Base-by-base conservation (phyloP, 2,113 vertebrate genomes). In the Balaeniceps rex region DNA sequence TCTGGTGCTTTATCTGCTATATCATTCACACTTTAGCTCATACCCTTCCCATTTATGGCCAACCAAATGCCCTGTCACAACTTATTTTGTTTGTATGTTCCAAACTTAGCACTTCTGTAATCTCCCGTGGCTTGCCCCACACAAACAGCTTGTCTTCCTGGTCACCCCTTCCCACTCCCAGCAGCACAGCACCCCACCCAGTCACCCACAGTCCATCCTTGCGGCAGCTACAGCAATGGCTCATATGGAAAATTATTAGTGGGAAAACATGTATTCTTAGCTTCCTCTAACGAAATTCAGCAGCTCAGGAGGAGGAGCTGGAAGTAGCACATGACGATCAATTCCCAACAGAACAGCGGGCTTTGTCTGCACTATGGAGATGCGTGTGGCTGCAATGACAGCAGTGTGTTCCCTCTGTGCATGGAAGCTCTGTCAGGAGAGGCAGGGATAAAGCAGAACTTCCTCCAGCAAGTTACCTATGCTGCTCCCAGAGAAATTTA, bases 31-130 rank as follows among this genome's bases (percentile, higher is more conserved):
- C 33, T 47, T 42, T 2, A 18, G 29, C 70, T 25, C 46, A 13
- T 29, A 38, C 23, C 85, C 40, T 74, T 54, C 36, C 54, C 19
- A 24, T 19, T n/a, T 23, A 38, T 1, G 34, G 71, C 34, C 87
- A 86, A 23, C 18, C n/a, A 36, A 66, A 44, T 0, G 17, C 29
- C 26, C 54, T 10, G 2, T 4, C 38, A 83, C 42, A 26, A 36
- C 54, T 49, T 3, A 3, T 7, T 23, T 3, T 10, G 11, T 10
- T 12, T 1, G 6, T 5, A 19, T 0, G 0, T 8, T 64, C 52
- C 80, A 66, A 57, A 34, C 7, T 4, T 1, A 2, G 16, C n/a
- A 5, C 19, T 68, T 9, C n/a, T 14, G 18, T 5, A 10, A 24
- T 1, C 40, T 44, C 66, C 55, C 29, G 2, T 1, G 38, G 47